Evolutionary conservation across 2,113 vertebrate species (phyloP), one percentile per base, ranked within the genome.

Genomic region (Oryzias celebensis): DNA sequence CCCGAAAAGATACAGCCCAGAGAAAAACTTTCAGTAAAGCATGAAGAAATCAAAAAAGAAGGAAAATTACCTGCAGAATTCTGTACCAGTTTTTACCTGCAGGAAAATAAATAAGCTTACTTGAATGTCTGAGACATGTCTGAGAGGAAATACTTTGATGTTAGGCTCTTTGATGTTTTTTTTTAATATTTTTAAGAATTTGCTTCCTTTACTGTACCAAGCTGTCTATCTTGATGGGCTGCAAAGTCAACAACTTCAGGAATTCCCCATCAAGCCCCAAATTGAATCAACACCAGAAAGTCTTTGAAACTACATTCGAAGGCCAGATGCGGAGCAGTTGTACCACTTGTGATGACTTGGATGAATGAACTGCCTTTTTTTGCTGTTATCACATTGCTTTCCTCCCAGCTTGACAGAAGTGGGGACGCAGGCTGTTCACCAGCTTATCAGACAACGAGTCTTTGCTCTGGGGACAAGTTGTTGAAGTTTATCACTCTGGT

Each of bases 401-500:
- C 41, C 58, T 28, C 46, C 24, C 56, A 20, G 16, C 58, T 51
- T 44, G 14, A 66, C 68, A 55, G 47, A 58, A 66, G 71, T 63
- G 61, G 58, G 7, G 43, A 65, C 62, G 68, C 71, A 67, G 59
- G 75, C 61, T 69, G 80, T 80, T 84, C 70, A 28, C 78, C 52
- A 10, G 55, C 75, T 82, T 88, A 85, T 86, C 81, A 73, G 69
- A 66, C 77, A 49, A 47, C 3, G 12, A 74, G 65, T 62, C 58
- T 77, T 77, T 66, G 71, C 71, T 79, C 63, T 3, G 73, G 66
- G 72, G 82, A 84, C 66, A 70, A 26, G 57, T 61, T 78, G 53
- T 84, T 73, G 36, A 58, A 64, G 75, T 87, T 88, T 84, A 85
- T 89, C 68, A 10, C 77, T 59, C 54, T 43, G 16, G 7, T 59